Percentiles rank a stretch among this genome's conserved stretches.
Evolutionary conservation across 2,888 invertebrate genomes (phyloP).

Genomic region (Coenonympha arcania): DNA sequence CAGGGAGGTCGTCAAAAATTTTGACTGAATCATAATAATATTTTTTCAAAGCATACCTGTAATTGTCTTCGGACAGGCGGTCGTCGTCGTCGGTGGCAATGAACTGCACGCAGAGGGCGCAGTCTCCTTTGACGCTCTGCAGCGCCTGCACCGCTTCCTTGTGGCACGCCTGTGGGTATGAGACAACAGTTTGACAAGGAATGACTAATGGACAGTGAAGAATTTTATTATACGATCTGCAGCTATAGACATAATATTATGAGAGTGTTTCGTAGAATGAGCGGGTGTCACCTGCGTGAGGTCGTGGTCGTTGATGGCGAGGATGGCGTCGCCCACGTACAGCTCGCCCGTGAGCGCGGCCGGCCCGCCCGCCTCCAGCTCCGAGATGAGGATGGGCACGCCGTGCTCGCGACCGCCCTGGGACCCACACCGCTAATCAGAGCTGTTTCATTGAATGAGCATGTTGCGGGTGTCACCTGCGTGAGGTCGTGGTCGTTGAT

Average conservation of each 20-base stretch:
- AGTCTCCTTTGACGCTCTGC: slow-evolving; percentile 84
- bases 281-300: slow-evolving; percentile 75
- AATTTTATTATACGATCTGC: too few relatives aligned
- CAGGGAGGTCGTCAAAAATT: too few relatives aligned
- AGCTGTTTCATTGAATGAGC: too few relatives aligned
- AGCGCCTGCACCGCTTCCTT: slow-evolving; percentile 86
- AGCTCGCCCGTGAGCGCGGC: slow-evolving; percentile 82
- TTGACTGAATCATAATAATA: too few relatives aligned
- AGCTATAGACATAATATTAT: too few relatives aligned
- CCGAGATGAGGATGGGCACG: slow-evolving; percentile 88
- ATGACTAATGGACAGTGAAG: too few relatives aligned
- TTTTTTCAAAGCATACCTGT: slow-evolving; percentile 55
- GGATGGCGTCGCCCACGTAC: slow-evolving; percentile 88
- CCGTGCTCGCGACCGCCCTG: slow-evolving; percentile 91
- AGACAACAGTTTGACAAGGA: too few relatives aligned
- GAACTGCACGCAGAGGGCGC: slow-evolving; percentile 84
- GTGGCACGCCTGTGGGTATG: slow-evolving; percentile 79
- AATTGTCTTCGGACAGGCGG: slow-evolving; percentile 75
- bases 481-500: slow-evolving; percentile 86
- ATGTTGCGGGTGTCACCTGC: slow-evolving; percentile 70
- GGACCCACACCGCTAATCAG: too few relatives aligned
- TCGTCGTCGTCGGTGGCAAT: slow-evolving; percentile 82
- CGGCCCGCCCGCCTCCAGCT: slow-evolving; percentile 84
- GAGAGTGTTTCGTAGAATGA: too few relatives aligned
- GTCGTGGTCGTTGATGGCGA: slow-evolving; percentile 85